A percentile compares a stretch with the other conserved stretches of the same genome.
Conservation (phyloP, 2,888 invertebrate species). For the Chloroclysta siterata region DNA sequence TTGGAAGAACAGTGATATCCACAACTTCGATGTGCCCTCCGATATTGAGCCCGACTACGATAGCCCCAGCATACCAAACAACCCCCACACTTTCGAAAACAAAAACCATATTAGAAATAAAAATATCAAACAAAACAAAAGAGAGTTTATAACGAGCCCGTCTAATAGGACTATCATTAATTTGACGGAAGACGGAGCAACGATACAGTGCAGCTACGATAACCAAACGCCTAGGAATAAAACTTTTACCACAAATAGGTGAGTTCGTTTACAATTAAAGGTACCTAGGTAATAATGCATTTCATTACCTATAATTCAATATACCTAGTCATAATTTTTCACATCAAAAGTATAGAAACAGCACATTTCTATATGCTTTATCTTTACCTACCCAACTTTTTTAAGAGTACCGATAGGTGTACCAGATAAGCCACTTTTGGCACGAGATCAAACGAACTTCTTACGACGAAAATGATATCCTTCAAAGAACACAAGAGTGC, state of each 20-base stretch:
- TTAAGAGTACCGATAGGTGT: no score
- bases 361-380: no score
- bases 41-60: conserved; percentile 81
- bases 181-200: conserved; percentile 89
- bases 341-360: no score
- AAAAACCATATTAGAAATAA: conserved; percentile 64
- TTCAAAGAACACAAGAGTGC: no score
- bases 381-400: no score
- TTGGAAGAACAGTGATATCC: conserved; percentile 79
- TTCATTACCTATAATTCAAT: not conserved
- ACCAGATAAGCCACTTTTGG: no score
- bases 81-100: conserved; percentile 75
- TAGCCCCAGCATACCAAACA: conserved; percentile 79
- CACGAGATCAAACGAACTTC: no score
- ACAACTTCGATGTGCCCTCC: conserved; percentile 79
- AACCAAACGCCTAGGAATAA: conserved; percentile 74
- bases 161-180: conserved; percentile 90
- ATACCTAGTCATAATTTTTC: no score
- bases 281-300: not conserved
- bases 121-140: conserved; percentile 42
- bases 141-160: conserved; percentile 67
- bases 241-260: conserved; percentile 63
- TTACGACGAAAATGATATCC: no score
- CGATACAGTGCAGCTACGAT: conserved; percentile 87
- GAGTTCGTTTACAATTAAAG: not conserved